Conservation (phyloP, 53 echinoderm and acorn worm genomes). For the Luidia sarsii region DNA sequence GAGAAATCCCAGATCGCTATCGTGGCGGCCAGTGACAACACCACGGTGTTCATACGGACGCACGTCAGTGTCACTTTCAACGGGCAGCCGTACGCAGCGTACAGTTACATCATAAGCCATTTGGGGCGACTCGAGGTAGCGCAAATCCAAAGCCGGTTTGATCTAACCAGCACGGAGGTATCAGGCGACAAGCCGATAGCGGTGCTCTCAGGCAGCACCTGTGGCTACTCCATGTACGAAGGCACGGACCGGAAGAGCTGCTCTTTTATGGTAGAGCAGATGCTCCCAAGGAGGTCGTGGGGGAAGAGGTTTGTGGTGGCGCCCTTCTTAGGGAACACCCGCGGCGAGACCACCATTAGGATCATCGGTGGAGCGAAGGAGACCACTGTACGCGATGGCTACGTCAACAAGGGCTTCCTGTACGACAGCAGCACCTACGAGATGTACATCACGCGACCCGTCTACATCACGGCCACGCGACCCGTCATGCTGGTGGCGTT, state of each 20-base stretch:
- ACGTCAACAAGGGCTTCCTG: not conserved
- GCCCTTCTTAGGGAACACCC: conserved; percentile 25
- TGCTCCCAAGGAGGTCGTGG: conserved; percentile 40
- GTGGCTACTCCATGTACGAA: conserved; percentile 38
- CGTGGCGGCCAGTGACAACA: conserved; percentile 31
- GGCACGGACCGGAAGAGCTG: conserved; percentile 28
- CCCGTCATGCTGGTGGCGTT: conserved; percentile 27
- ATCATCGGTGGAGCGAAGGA: conserved; percentile 17
- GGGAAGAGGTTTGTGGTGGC: conserved; percentile 27
- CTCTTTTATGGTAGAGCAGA: conserved; percentile 50
- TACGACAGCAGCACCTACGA: conserved; percentile 18
- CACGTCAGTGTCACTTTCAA: not conserved
- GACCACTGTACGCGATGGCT: not conserved
- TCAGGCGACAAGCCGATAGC: conserved; percentile 43
- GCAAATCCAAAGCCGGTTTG: conserved; percentile 46
- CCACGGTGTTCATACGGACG: conserved; percentile 27
- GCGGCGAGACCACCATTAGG: conserved; percentile 39
- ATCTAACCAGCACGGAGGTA: conserved; percentile 36
- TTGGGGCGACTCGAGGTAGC: conserved; percentile 32
- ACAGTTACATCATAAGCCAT: conserved; percentile 8
- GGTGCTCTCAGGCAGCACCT: conserved; percentile 52
- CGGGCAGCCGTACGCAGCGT: conserved; percentile 15
- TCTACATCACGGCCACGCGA: not conserved
- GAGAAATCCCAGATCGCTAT: conserved; percentile 51
- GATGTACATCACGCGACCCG: conserved; percentile 14